Percentiles rank a stretch among this genome's conserved stretches.
Evolutionary conservation across 2,888 invertebrate genomes (phyloP).

Genomic region (Labia minor): DNA sequence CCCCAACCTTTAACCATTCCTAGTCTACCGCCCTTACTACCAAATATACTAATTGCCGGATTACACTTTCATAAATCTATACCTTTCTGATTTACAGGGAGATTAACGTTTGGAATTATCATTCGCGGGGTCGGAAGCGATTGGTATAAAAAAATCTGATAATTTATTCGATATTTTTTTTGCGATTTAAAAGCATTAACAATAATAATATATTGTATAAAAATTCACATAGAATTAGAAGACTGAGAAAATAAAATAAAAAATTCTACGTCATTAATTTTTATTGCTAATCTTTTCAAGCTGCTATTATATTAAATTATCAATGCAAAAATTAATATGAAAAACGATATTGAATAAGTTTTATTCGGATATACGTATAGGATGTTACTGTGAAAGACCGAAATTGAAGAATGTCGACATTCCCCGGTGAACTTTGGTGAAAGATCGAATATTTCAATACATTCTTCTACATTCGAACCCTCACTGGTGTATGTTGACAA

Average conservation of each 20-base stretch:
- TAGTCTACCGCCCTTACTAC: not conserved
- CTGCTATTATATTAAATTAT: no score
- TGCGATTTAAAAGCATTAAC: not conserved
- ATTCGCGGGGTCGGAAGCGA: not conserved
- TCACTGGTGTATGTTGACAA: no score
- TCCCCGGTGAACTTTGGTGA: no score
- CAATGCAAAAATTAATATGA: no score
- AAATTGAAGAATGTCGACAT: no score
- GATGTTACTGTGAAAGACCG: no score
- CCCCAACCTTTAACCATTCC: not conserved
- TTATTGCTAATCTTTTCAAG: not conserved
- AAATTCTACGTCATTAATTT: not conserved
- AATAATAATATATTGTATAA: not conserved
- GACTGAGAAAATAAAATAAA: not conserved
- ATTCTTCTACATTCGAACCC: no score
- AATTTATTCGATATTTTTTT: not conserved
- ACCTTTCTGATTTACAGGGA: not conserved
- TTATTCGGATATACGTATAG: no score
- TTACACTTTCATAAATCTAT: slow-evolving; percentile 13
- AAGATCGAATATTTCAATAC: no score
- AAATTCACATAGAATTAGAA: not conserved
- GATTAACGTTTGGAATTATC: slow-evolving; percentile 1
- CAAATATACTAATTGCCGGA: slow-evolving; percentile 5
- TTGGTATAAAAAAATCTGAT: not conserved
- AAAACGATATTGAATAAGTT: no score